A percentile compares a stretch with the other conserved stretches of the same genome.
Evolutionary conservation across 2,797 vertebrate species (phyloP).

Genomic region (Bradypus variegatus): DNA sequence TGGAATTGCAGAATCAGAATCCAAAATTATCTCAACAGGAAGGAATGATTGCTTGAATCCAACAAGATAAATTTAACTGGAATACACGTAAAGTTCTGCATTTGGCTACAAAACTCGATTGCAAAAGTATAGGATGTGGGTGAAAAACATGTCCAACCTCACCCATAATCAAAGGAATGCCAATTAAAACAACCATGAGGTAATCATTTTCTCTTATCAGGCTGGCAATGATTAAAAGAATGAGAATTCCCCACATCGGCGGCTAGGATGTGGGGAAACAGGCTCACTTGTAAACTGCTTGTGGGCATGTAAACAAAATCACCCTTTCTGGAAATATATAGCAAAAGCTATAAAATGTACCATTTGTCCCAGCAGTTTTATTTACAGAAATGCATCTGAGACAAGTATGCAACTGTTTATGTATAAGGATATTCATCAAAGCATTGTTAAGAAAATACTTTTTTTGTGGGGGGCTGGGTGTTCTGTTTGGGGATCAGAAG

Average conservation of each 20-base stretch:
- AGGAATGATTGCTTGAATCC: conserved; percentile 61
- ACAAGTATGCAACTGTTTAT: not conserved
- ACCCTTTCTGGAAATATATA: conserved; percentile 4
- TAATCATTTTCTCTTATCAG: conserved; percentile 39
- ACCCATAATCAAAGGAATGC: conserved; percentile 48
- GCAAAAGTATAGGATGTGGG: conserved; percentile 42
- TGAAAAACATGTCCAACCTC: conserved; percentile 34
- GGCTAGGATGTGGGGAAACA: not conserved
- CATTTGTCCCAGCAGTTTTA: not conserved
- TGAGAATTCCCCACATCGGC: not conserved
- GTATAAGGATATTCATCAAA: conserved; percentile 4
- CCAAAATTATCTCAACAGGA: conserved; percentile 63
- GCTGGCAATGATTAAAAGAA: conserved; percentile 35
- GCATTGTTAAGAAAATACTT: not conserved
- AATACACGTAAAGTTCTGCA: conserved; percentile 34
- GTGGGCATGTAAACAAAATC: not conserved
- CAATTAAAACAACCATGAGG: conserved; percentile 45
- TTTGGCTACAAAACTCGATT: conserved; percentile 36
- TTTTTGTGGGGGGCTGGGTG: not conserved
- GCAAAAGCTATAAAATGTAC: not conserved
- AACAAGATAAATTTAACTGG: conserved; percentile 60
- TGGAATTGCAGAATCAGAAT: conserved; percentile 39
- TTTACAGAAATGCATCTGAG: conserved; percentile 28
- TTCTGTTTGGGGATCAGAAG: not conserved
- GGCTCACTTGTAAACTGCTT: not conserved